Evolutionary conservation across 2,797 vertebrate species (phyloP).

Genomic region (Anas bahamensis): DNA sequence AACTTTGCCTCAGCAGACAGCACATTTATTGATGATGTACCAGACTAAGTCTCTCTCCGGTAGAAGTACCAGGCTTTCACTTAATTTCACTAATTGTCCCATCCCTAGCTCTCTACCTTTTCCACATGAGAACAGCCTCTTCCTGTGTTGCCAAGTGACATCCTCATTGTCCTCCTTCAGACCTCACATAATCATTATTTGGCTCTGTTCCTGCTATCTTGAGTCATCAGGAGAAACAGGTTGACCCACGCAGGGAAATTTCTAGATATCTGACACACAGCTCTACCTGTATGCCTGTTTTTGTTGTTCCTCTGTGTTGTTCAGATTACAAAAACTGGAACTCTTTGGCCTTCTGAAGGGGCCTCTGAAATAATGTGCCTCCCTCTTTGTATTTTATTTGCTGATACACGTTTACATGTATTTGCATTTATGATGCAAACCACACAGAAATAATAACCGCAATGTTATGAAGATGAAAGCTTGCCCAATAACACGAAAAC

Average conservation of each 20-base stretch:
- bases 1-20: neutral
- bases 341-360: conserved; percentile 57
- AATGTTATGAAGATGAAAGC: neutral
- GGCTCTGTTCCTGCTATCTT: neutral
- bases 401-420: conserved; percentile 21
- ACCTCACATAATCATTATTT: neutral
- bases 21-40: neutral
- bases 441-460: conserved; percentile 19
- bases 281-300: neutral
- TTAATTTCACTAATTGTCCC: neutral
- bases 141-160: neutral
- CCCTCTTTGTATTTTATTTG: conserved; percentile 47
- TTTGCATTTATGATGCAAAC: conserved; percentile 63
- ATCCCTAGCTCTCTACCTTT: neutral
- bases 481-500: neutral
- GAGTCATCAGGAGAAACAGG: neutral
- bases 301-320: neutral
- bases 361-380: conserved; percentile 34
- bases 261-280: neutral
- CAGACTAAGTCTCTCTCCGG: neutral
- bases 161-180: neutral
- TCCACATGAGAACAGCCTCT: neutral
- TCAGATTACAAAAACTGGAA: conserved; percentile 18
- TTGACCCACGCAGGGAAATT: neutral
- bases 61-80: neutral